These are phyloP conservation scores for Latheticus oryzae DNA, from an alignment of 2,888 invertebrate species.

Conservation along the genomic window DNA sequence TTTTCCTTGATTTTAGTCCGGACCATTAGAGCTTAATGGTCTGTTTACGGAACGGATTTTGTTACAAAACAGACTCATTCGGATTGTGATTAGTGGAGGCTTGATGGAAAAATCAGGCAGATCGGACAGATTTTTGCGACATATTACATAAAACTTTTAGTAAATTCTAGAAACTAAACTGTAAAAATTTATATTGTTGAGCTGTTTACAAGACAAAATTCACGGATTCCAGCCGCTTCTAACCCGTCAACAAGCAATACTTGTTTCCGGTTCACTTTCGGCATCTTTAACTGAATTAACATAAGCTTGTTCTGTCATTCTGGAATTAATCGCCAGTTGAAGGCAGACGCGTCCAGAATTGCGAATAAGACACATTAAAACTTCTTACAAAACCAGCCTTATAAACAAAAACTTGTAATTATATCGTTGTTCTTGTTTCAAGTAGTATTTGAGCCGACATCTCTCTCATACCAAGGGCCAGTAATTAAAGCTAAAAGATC, in stretches of 20 bases:
- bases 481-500: slow-evolving; percentile 63
- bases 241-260: too few relatives aligned
- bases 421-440: too few relatives aligned
- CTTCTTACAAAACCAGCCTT: too few relatives aligned
- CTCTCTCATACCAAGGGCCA: slow-evolving; percentile 47
- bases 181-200: too few relatives aligned
- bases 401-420: too few relatives aligned
- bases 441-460: not conserved
- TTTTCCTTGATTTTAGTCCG: slow-evolving; percentile 46
- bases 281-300: slow-evolving; percentile 22
- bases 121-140: too few relatives aligned
- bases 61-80: slow-evolving; percentile 46
- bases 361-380: slow-evolving; percentile 1
- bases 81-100: slow-evolving; percentile 38
- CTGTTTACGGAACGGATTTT: slow-evolving; percentile 52
- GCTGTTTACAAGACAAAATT: too few relatives aligned
- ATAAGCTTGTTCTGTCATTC: slow-evolving; percentile 37
- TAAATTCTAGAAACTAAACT: too few relatives aligned
- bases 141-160: too few relatives aligned
- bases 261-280: slow-evolving; percentile 14
- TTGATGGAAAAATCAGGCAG: slow-evolving; percentile 8
- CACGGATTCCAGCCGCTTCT: too few relatives aligned
- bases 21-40: slow-evolving; percentile 54
- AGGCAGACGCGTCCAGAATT: slow-evolving; percentile 35
- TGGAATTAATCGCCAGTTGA: slow-evolving; percentile 36